phyloP scores from a whole-genome alignment of 2,113 vertebrate species.

The Corythornis vintsioides region DNA sequence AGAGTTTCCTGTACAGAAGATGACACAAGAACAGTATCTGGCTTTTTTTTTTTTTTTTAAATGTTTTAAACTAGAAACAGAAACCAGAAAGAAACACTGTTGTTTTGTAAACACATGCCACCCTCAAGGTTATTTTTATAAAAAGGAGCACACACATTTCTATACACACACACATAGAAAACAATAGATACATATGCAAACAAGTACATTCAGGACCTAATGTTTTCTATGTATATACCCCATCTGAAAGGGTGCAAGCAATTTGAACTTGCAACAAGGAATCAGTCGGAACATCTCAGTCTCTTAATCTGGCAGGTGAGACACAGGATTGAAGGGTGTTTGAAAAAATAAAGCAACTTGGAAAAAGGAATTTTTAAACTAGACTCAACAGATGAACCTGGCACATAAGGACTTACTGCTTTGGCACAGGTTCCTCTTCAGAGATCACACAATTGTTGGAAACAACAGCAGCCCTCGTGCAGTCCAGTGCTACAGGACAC shows the following conservation, averaged over 20 bases:
- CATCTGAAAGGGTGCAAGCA: neutral
- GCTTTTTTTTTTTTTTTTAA: neutral
- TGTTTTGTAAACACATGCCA: constrained; percentile 23
- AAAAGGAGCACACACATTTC: neutral
- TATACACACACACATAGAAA: neutral
- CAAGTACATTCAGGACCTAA: neutral
- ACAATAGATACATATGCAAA: neutral
- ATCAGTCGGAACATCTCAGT: neutral
- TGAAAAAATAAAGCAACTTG: neutral
- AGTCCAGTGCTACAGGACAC: neutral
- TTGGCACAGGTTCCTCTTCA: neutral
- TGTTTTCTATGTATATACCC: neutral
- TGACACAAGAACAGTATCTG: neutral
- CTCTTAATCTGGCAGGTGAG: neutral
- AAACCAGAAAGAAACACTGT: constrained; percentile 20
- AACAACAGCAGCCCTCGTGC: neutral
- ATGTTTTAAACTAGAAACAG: constrained; percentile 26
- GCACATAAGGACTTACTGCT: neutral
- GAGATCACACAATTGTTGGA: neutral
- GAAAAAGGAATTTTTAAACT: neutral
- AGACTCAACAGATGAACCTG: constrained; percentile 14
- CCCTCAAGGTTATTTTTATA: constrained; percentile 28
- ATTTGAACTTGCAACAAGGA: neutral
- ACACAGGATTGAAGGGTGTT: neutral
- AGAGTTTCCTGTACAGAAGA: constrained; percentile 37